Conservation (phyloP, 2,113 vertebrate species). For the Promerops cafer region DNA sequence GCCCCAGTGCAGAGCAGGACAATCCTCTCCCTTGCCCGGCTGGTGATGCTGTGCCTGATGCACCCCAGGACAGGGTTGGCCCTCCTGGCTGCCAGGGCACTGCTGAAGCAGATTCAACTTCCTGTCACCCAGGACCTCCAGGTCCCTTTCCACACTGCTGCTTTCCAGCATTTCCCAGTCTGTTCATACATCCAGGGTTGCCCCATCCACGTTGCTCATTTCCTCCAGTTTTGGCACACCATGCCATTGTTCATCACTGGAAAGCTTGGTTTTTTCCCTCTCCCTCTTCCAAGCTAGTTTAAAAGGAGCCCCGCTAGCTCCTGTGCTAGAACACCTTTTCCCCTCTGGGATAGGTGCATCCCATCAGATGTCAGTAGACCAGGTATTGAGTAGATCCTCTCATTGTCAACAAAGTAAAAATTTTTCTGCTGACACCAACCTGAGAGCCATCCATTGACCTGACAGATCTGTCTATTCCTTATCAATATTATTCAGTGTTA, state of each 20-base stretch:
- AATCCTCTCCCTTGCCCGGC: accelerated
- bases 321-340: neutral
- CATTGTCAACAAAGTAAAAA: neutral
- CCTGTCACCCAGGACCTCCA: accelerated
- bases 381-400: neutral
- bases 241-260: neutral
- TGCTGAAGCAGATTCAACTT: neutral
- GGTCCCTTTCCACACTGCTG: neutral
- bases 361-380: neutral
- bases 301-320: neutral
- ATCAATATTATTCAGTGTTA: no score
- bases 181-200: neutral
- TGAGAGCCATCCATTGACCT: neutral
- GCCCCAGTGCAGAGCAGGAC: accelerated
- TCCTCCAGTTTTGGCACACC: neutral
- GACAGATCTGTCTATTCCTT: neutral
- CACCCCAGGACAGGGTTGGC: neutral
- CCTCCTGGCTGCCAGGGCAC: neutral
- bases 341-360: no score
- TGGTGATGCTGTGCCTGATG: accelerated
- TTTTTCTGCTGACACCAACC: neutral
- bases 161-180: neutral
- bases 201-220: neutral
- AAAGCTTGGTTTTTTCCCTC: neutral
- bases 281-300: neutral